These are phyloP conservation scores for Pitangus sulphuratus DNA, from an alignment of 2,797 vertebrate species.

Conservation along the genomic window DNA sequence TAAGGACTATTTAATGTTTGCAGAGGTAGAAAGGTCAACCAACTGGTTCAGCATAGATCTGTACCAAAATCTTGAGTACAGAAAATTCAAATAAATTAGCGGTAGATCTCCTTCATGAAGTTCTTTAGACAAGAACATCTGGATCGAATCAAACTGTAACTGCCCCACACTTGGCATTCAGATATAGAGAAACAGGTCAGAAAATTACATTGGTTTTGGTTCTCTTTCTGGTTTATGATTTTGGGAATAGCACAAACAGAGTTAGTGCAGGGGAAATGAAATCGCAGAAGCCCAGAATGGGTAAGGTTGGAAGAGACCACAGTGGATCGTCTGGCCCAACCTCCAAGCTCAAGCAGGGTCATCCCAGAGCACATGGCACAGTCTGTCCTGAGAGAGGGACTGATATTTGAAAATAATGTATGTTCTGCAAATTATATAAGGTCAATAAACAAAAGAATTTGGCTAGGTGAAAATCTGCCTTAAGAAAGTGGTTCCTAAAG, in stretches of 20 bases:
- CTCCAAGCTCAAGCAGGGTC: neutral
- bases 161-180: neutral
- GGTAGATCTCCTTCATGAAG: neutral
- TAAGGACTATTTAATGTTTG: neutral
- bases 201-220: neutral
- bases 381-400: fast-evolving
- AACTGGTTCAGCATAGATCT: neutral
- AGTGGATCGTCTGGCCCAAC: neutral
- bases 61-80: fast-evolving
- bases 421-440: fast-evolving
- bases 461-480: neutral
- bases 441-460: neutral
- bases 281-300: neutral
- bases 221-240: neutral
- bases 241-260: neutral
- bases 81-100: neutral
- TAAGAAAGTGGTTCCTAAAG: neutral
- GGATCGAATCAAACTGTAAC: neutral
- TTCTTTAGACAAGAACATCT: neutral
- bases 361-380: neutral
- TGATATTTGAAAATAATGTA: neutral
- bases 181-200: neutral
- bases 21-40: neutral
- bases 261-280: neutral
- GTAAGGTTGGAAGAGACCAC: neutral